Evolutionary conservation across 2,888 invertebrate genomes (phyloP).

Genomic region (Lithophane semibrunnea): DNA sequence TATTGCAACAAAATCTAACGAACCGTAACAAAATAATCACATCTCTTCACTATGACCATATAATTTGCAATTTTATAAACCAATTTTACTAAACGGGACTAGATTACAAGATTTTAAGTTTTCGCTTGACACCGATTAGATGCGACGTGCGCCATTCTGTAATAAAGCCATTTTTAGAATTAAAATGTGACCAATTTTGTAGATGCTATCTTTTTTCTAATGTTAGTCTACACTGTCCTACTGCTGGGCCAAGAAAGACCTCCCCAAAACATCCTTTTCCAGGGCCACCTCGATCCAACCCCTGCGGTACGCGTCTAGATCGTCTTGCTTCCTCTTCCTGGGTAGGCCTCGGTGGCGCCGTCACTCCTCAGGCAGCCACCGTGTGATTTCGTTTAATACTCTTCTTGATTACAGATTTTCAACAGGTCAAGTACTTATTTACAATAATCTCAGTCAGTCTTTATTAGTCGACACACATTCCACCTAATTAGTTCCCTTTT

Average conservation of each 20-base stretch:
- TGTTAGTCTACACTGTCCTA: too few species aligned
- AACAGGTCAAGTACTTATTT: too few species aligned
- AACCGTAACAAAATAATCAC: constrained; percentile 47
- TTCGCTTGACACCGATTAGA: constrained; percentile 50
- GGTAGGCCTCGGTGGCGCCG: too few species aligned
- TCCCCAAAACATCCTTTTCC: too few species aligned
- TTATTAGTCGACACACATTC: too few species aligned
- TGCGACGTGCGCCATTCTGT: constrained; percentile 31
- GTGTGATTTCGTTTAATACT: background rate
- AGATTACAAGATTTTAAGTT: constrained; percentile 53
- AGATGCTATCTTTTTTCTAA: background rate
- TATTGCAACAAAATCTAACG: constrained; percentile 36
- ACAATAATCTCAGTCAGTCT: too few species aligned
- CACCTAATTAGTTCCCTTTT: background rate
- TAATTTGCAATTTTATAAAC: constrained; percentile 57
- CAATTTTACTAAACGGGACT: constrained; percentile 8
- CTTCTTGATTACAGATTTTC: background rate
- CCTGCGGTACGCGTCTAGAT: too few species aligned
- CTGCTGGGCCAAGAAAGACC: too few species aligned
- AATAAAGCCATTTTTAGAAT: constrained; percentile 27
- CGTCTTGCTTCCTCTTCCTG: too few species aligned
- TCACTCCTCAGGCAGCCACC: too few species aligned
- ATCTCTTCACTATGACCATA: constrained; percentile 37
- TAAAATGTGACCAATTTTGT: constrained; percentile 33
- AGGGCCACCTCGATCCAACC: too few species aligned